phyloP scores from a whole-genome alignment of 2,888 invertebrate genomes.

The Steinernema hermaphroditum region DNA sequence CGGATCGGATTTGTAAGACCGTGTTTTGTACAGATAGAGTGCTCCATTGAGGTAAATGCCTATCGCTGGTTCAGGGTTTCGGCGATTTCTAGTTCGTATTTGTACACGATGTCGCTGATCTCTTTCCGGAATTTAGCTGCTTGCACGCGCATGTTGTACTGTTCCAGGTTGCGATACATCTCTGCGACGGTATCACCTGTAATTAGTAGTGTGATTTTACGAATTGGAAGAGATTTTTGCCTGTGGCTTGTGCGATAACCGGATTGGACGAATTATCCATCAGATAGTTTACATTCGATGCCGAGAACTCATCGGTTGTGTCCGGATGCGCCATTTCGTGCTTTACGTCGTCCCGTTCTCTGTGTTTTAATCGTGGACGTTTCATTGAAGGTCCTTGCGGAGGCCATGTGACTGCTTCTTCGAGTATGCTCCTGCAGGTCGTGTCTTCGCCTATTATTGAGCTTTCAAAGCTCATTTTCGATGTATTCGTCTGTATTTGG shows the following conservation, averaged over 20 bases:
- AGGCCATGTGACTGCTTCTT: too few species aligned
- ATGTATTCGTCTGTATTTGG: too few species aligned
- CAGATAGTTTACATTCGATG: background rate
- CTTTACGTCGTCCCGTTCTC: background rate
- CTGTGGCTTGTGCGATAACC: constrained; percentile 12
- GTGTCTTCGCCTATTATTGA: too few species aligned
- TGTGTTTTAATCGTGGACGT: background rate
- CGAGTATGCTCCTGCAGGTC: too few species aligned
- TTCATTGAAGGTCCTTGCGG: background rate
- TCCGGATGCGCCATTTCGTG: background rate
- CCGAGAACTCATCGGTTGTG: constrained; percentile 3
- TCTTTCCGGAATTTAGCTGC: constrained; percentile 14
- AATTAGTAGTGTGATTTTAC: background rate
- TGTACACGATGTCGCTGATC: constrained; percentile 15
- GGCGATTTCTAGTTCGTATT: constrained; percentile 8
- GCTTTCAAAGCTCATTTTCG: too few species aligned
- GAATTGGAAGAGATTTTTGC: background rate
- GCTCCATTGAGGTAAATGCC: too few species aligned
- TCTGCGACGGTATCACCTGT: background rate
- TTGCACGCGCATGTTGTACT: background rate
- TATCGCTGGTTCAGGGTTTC: background rate
- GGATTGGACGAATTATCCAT: background rate
- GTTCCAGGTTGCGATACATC: constrained; percentile 2
- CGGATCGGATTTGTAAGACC: too few species aligned
- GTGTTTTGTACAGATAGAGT: too few species aligned